Base-by-base conservation (phyloP, 2,113 vertebrate species). In the Narcine bancroftii region DNA sequence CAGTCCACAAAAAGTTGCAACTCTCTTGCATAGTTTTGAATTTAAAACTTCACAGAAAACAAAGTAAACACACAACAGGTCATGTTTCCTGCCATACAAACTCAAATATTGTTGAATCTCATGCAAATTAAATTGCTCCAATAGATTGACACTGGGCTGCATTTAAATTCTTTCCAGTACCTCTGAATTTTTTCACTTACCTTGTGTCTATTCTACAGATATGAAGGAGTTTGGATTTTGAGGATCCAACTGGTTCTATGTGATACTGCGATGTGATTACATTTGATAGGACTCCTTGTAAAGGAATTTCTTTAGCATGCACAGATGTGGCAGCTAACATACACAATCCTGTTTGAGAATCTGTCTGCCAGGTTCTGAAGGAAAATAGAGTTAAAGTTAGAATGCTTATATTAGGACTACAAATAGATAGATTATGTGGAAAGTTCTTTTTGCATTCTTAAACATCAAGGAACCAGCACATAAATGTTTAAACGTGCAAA, bases 141-240 rank as follows among this genome's bases (percentile, higher is more conserved):
- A n/a, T 17, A 83, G 79, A 83, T 17, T 29, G 11, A 0, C 81
- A 85, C 50, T 13, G 5, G 81, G 7, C 17, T 36, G 21, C 15
- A 92, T 36, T 65, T 36, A 29, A 63, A 45, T 50, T 60, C 7
- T 17, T 77, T 77, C 75, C 42, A 1, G 10, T 77, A 33, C 36
- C 26, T 36, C 21, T 66, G 60, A 45, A 15, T 2, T 29, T 69
- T 91, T 71, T 45, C 36, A 71, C 13, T 91, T 92, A 97, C 97
- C 96, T 95, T 69, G 94, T 95, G n/a, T 97, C 97, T 36, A 94
- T 96, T 5, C 95, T 94, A 39, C 96, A 96, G 81, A 97, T 79
- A 93, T 97, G 96, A 0, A 96, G 96, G 89, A 97, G 95, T 81
- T 94, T 95, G 92, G 95, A 96, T 94, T 94, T 97, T 81, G 94